Evolutionary conservation across 2,797 vertebrate species (phyloP), one percentile per base, ranked within the genome.

Genomic region (Eospalax fontanierii): DNA sequence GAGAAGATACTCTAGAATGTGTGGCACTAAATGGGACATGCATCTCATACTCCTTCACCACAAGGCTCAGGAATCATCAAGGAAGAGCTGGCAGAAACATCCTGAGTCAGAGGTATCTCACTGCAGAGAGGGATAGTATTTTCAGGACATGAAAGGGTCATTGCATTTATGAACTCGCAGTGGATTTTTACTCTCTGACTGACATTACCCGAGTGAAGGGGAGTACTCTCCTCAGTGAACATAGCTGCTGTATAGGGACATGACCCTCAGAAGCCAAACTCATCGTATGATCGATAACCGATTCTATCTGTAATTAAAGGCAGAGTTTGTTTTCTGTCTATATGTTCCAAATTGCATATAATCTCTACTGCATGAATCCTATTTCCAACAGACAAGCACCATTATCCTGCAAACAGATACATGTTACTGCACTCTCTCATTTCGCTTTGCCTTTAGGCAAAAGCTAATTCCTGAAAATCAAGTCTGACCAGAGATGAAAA

Each of bases 281-380:
- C 73, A 35, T 18, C 35, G 78, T 38, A n/a, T 79, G 38, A 80
- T 90, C 22, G 81, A 1, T 84, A 59, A n/a, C 9, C 19, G 5
- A 88, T 65, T 89, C 16, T 95, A 21, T 83, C 24, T 89, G 6
- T 79, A 91, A 16, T 95, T 80, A 85, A 65, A 83, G 43, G 24
- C 50, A 59, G 24, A 54, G 14, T 75, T 84, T 82, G 11, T 59
- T 85, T 68, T 38, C 15, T 90, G 43, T 19, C 21, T 81, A 57
- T 7, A 28, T 74, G 50, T 33, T 86, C 16, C n/a, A 85, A 73
- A 8, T 30, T 68, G 4, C 2, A 79, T 15, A 30, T 82, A 33
- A n/a, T 82, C 30, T 89, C 43, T 83, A 26, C 21, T 80, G 3
- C 15, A 83, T 40, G 22, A 38, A 22, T n/a, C 4, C 18, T 76